Base-by-base conservation (phyloP, 2,888 invertebrate genomes). In the Phaonia tiefii region DNA sequence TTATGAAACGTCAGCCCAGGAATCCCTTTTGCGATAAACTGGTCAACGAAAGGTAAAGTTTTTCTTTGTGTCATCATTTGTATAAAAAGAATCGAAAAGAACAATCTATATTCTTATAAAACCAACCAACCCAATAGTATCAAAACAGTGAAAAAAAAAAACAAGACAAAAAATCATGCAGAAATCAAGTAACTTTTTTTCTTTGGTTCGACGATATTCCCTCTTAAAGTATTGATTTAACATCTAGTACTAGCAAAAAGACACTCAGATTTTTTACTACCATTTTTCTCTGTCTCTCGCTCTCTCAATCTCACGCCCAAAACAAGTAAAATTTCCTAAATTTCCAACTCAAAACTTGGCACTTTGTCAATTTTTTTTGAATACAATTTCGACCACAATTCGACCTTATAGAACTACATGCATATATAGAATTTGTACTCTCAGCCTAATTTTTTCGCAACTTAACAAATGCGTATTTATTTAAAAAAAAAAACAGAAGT, bases 1-100 rank as follows among this genome's bases (percentile, higher is more conserved):
- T 98, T 92, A 98, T 98, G 98, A 98, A 98, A 95, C 95, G 98
- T 92, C 96, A 96, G 93, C 98, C 98, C 92, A 95, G 98, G 95
- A 96, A 98, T 93, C 97, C 98, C 93, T 95, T 96, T 94, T 95
- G 94, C 93, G 98, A 98, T 95, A 98, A 98, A 94, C 96, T 98
- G 92, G 98, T 98, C 92, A 98, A 98, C 93, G 97, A 96, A 95
- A 98, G 98, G 97, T 97, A 95, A 95, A 88, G 88, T 89, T 89
- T 88, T 88, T 86, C 87, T 87, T 87, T 87, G 86, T 86, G 88
- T 81, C 78, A 85, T 86, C 83, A 85, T 83, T 44, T 72, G 71
- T 74, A 66, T 71, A 75, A 75, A 75, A 75, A 72, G 31, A 31
- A 31, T 31, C 46, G 44, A 75, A 75, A 71, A 71, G 75, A n/a